Percentiles rank a stretch among this genome's conserved stretches.
Evolutionary conservation across 1,140 invertebrate species (phyloP).

Genomic region (Goniozus legneri): DNA sequence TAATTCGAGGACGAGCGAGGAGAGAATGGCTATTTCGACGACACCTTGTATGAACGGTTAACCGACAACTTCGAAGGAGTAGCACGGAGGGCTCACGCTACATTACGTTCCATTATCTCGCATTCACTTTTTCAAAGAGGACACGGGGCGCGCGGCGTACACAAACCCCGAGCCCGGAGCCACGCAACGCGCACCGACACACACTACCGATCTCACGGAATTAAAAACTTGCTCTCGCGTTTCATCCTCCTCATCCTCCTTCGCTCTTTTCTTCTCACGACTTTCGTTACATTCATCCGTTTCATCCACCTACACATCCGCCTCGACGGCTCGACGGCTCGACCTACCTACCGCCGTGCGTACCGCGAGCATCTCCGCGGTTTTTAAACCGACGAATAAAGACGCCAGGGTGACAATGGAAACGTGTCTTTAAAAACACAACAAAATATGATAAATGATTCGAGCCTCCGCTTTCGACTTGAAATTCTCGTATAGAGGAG

Average conservation of each 20-base stretch:
- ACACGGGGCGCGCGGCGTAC: constrained; percentile 11
- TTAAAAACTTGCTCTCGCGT: constrained; percentile 23
- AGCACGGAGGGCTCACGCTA: constrained; percentile 18
- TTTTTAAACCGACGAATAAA: constrained; percentile 34
- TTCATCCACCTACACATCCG: constrained; percentile 11
- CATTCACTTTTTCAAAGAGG: constrained; percentile 26
- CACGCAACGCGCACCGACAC: neutral
- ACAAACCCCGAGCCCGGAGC: constrained; percentile 9
- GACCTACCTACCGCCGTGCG: constrained; percentile 45
- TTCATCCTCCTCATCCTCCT: neutral
- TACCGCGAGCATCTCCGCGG: too few relatives aligned
- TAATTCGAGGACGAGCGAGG: constrained; percentile 13
- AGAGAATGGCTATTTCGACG: constrained; percentile 6
- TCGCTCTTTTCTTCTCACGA: neutral
- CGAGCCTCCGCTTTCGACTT: neutral
- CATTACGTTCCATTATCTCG: constrained; percentile 34
- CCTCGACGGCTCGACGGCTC: too few relatives aligned
- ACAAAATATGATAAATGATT: constrained; percentile 49
- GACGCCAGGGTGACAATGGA: constrained; percentile 39
- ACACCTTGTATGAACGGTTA: constrained; percentile 13
- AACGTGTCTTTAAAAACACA: constrained; percentile 37
- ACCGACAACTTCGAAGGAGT: constrained; percentile 10
- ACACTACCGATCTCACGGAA: constrained; percentile 5
- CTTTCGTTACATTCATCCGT: constrained; percentile 10
- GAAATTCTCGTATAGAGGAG: too few relatives aligned